phyloP scores from a whole-genome alignment of 1,140 invertebrate species.

The Drosophila gunungcola region DNA sequence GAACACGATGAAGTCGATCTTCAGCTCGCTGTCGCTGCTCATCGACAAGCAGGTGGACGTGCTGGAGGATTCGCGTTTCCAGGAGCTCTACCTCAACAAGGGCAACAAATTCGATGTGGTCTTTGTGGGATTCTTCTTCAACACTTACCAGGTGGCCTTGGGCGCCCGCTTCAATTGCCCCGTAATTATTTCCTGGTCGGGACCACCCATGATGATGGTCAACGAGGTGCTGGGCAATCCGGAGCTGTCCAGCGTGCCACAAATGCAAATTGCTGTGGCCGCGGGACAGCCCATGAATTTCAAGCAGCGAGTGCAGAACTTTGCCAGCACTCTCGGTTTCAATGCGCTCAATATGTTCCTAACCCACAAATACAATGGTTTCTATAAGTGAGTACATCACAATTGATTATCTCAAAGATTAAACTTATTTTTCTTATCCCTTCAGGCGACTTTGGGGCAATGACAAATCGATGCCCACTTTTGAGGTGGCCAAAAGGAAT shows the following conservation, averaged over 20 bases:
- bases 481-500: slow-evolving; percentile 58
- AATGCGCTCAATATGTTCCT: slow-evolving; percentile 13
- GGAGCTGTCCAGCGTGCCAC: slow-evolving; percentile 49
- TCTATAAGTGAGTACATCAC: slow-evolving; percentile 50
- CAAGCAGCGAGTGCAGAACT: slow-evolving; percentile 49
- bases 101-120: slow-evolving; percentile 73
- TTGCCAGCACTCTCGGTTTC: slow-evolving; percentile 21
- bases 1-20: slow-evolving; percentile 47
- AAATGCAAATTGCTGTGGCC: slow-evolving; percentile 38
- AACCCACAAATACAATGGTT: slow-evolving; percentile 21
- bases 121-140: slow-evolving; percentile 71
- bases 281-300: slow-evolving; percentile 64
- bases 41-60: slow-evolving; percentile 66
- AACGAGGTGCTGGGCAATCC: slow-evolving; percentile 68
- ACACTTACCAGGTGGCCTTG: slow-evolving; percentile 64
- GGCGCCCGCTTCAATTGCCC: slow-evolving; percentile 69
- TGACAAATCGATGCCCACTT: slow-evolving; percentile 39
- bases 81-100: slow-evolving; percentile 65
- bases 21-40: slow-evolving; percentile 43
- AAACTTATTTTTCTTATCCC: neutral
- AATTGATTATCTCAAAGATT: neutral
- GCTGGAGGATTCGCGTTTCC: slow-evolving; percentile 62
- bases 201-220: slow-evolving; percentile 47
- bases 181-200: slow-evolving; percentile 60
- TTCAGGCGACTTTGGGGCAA: slow-evolving; percentile 49